A percentile compares a stretch with the other conserved stretches of the same genome.
phyloP scores from a whole-genome alignment of 2,888 invertebrate genomes.

The Lasioglossum villosulum region DNA sequence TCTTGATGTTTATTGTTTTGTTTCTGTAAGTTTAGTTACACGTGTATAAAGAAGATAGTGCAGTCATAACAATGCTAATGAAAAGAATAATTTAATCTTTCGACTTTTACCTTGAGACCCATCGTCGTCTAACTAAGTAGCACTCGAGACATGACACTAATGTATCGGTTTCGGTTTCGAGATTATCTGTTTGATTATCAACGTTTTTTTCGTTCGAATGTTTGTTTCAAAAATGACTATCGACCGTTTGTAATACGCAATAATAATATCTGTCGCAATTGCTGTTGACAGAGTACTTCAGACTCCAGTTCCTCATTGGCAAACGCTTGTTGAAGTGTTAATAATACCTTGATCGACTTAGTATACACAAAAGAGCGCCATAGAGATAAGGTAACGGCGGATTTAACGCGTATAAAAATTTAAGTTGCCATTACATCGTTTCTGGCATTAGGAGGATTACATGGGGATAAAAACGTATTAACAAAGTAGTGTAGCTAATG shows the following conservation, averaged over 20 bases:
- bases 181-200: neutral
- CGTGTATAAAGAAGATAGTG: neutral
- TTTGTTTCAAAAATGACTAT: neutral
- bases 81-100: neutral
- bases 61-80: neutral
- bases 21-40: neutral
- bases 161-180: neutral
- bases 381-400: neutral
- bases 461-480: neutral
- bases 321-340: neutral
- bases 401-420: constrained; percentile 8
- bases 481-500: neutral
- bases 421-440: neutral
- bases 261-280: neutral
- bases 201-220: neutral
- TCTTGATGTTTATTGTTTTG: neutral
- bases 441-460: neutral
- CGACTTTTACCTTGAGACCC: neutral
- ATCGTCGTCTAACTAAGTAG: neutral
- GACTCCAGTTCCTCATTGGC: neutral
- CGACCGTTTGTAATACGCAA: neutral
- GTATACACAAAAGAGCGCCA: neutral
- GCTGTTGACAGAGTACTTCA: neutral
- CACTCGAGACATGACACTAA: neutral
- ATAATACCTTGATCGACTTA: constrained; percentile 8